Conservation (phyloP, 2,888 invertebrate species). For the Unio pictorum region DNA sequence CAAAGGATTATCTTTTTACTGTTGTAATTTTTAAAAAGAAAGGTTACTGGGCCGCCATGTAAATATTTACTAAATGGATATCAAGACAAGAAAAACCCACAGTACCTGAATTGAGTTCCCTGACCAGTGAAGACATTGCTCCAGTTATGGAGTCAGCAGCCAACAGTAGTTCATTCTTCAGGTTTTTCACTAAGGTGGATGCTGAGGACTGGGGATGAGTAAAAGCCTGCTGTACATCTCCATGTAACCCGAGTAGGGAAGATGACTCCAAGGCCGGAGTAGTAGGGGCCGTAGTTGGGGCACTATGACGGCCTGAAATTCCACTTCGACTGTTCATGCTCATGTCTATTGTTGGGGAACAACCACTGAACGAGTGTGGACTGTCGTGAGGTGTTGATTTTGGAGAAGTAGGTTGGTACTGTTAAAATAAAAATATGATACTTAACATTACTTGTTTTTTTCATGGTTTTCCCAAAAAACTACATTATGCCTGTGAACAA, state of each 20-base stretch:
- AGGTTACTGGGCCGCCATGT: background rate
- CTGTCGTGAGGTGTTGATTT: slow-evolving; percentile 65
- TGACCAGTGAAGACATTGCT: slow-evolving; percentile 97
- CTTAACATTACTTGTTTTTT: no score
- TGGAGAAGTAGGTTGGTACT: slow-evolving; percentile 68
- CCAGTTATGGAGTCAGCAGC: slow-evolving; percentile 98
- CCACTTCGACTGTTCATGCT: slow-evolving; percentile 9
- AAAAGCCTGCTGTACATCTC: slow-evolving; percentile 74
- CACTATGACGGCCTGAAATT: slow-evolving; percentile 18
- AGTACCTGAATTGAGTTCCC: slow-evolving; percentile 88
- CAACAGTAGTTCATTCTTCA: slow-evolving; percentile 85
- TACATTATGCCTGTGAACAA: no score
- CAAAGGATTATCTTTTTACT: no score
- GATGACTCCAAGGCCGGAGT: slow-evolving; percentile 46
- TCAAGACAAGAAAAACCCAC: background rate
- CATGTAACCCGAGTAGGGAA: slow-evolving; percentile 65
- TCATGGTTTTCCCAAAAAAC: no score
- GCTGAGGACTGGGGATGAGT: slow-evolving; percentile 50
- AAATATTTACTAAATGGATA: background rate
- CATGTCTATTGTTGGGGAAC: slow-evolving; percentile 53
- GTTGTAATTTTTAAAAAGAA: no score
- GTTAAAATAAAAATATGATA: slow-evolving; percentile 18
- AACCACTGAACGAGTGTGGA: slow-evolving; percentile 52
- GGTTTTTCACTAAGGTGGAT: slow-evolving; percentile 47
- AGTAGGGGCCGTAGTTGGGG: slow-evolving; percentile 23